These are phyloP conservation scores for Bimastos eiseni DNA, from an alignment of 2,888 invertebrate species.

Conservation along the genomic window DNA sequence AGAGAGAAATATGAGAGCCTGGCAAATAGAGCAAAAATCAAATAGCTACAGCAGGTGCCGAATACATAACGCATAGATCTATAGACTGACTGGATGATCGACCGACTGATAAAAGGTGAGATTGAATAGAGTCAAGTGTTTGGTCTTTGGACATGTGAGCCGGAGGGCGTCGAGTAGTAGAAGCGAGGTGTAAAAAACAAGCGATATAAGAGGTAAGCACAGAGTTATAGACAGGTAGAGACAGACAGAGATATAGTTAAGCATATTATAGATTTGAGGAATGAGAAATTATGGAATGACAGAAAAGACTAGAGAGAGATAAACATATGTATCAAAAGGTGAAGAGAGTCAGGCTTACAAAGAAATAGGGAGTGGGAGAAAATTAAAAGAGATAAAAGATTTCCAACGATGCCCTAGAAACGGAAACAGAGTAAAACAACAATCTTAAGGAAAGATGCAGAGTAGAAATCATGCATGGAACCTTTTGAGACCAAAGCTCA, in stretches of 20 bases:
- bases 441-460: neutral
- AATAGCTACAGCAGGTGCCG: neutral
- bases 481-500: too few relatives aligned
- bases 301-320: too few relatives aligned
- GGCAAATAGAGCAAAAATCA: neutral
- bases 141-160: neutral
- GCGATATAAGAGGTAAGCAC: too few relatives aligned
- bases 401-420: neutral
- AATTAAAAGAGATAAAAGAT: neutral
- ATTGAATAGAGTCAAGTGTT: neutral
- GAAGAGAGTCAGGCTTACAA: neutral
- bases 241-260: too few relatives aligned
- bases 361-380: neutral
- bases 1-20: too few relatives aligned
- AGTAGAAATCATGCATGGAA: neutral
- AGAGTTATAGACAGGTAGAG: too few relatives aligned
- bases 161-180: neutral
- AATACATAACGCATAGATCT: neutral
- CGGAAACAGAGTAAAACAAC: too few relatives aligned
- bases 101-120: neutral
- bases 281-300: too few relatives aligned
- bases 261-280: too few relatives aligned
- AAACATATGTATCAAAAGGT: too few relatives aligned
- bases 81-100: neutral
- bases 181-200: too few relatives aligned